phyloP scores from a whole-genome alignment of 1,140 invertebrate species.

The silkworm (Bombyx mori) region DNA sequence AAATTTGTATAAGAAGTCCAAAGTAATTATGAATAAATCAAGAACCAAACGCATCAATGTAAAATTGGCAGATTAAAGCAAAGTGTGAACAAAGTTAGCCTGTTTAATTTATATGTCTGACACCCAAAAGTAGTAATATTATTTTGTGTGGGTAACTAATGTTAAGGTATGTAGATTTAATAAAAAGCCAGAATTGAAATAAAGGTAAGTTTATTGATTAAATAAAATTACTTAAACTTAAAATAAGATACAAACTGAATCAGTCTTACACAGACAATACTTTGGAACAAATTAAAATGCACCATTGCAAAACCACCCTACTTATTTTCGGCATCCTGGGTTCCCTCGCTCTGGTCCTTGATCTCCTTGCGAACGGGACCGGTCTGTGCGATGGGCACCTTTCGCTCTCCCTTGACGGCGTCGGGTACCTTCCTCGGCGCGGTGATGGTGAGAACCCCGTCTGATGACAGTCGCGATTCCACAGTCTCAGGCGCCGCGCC shows the following conservation, averaged over 20 bases:
- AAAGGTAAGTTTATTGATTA: neutral
- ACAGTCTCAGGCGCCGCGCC: conserved; percentile 79
- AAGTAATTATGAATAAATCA: too few species aligned
- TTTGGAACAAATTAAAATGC: conserved; percentile 1
- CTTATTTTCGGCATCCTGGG: conserved; percentile 7
- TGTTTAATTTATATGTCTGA: too few species aligned
- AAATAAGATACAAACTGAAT: neutral
- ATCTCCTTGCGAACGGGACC: conserved; percentile 69
- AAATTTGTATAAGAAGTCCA: too few species aligned
- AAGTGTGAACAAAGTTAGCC: too few species aligned
- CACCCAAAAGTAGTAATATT: neutral
- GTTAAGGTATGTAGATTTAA: neutral
- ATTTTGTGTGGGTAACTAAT: neutral
- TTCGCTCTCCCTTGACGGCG: conserved; percentile 71
- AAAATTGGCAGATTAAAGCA: too few species aligned
- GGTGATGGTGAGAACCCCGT: conserved; percentile 81
- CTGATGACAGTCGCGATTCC: conserved; percentile 80
- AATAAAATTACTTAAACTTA: conserved; percentile 1
- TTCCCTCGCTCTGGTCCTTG: conserved; percentile 48
- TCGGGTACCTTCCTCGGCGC: conserved; percentile 75
- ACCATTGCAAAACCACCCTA: neutral
- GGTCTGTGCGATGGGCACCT: conserved; percentile 76
- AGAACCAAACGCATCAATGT: too few species aligned
- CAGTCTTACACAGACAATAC: conserved; percentile 3
- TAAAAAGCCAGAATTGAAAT: conserved; percentile 1